Conservation (phyloP, 2,888 invertebrate species). For the Thymelicus lineola region DNA sequence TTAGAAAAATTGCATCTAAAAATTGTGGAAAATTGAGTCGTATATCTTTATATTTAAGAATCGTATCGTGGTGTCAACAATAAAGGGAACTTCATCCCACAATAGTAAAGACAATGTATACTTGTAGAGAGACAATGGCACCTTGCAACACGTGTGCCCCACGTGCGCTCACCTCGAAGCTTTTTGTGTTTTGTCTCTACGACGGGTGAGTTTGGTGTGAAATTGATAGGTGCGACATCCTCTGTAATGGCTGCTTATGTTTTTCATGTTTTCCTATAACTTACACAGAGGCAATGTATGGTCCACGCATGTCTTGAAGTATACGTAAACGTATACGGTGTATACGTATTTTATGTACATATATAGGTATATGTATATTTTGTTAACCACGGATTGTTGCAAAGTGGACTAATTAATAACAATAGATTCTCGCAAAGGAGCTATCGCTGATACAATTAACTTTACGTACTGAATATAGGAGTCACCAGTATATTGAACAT, state of each 20-base stretch:
- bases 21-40: neutral
- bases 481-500: too few relatives aligned
- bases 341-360: too few relatives aligned
- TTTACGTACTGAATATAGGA: too few relatives aligned
- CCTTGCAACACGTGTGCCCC: constrained; percentile 64
- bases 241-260: constrained; percentile 7
- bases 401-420: too few relatives aligned
- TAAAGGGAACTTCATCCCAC: constrained; percentile 5
- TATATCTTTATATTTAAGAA: neutral
- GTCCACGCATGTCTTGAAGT: too few relatives aligned
- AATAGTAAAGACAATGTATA: constrained; percentile 7
- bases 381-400: too few relatives aligned
- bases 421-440: too few relatives aligned
- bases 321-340: too few relatives aligned
- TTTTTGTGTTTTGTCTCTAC: constrained; percentile 5
- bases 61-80: neutral
- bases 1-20: neutral
- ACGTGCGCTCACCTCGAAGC: constrained; percentile 54
- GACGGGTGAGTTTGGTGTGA: constrained; percentile 2
- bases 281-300: too few relatives aligned
- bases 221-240: constrained; percentile 29
- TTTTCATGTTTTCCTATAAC: constrained; percentile 2
- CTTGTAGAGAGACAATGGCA: constrained; percentile 60
- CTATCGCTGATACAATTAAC: too few relatives aligned
- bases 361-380: too few relatives aligned